Conservation (phyloP, 2,797 vertebrate genomes). For the Microctenopoma steveboyesi region DNA sequence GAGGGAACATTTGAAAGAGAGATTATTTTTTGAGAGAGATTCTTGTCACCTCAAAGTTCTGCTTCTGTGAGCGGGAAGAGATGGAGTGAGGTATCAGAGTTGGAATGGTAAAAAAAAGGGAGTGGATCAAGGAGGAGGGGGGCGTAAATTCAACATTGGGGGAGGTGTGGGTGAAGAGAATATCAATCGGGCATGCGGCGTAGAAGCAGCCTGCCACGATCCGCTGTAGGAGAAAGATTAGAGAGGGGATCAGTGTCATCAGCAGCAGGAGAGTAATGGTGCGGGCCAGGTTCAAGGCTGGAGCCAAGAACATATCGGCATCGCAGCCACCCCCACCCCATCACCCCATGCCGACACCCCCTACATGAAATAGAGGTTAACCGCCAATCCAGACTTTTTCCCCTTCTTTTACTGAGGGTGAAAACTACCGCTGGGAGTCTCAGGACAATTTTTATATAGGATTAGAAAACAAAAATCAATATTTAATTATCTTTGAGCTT, state of each 20-base stretch:
- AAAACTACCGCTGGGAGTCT: constrained; percentile 98
- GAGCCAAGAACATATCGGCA: constrained; percentile 83
- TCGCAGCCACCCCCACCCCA: constrained; percentile 69
- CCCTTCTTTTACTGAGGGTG: constrained; percentile 89
- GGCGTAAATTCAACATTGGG: constrained; percentile 73
- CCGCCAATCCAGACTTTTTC: constrained; percentile 84
- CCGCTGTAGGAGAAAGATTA: constrained; percentile 83
- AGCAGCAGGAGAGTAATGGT: constrained; percentile 84
- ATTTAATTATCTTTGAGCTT: constrained; percentile 99
- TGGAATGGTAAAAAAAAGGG: constrained; percentile 50
- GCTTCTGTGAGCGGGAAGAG: constrained; percentile 51
- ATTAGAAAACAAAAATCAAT: constrained; percentile 99
- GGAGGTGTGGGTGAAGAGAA: constrained; percentile 73
- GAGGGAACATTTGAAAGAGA: constrained; percentile 26
- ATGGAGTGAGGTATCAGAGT: constrained; percentile 60
- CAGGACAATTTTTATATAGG: constrained; percentile 99
- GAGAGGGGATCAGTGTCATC: constrained; percentile 85
- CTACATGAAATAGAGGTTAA: constrained; percentile 87
- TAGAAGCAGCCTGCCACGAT: constrained; percentile 74
- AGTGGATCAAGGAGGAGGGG: constrained; percentile 40
- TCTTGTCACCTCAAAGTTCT: constrained; percentile 61
- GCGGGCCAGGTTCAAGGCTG: constrained; percentile 85
- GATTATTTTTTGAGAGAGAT: constrained; percentile 13
- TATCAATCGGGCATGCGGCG: constrained; percentile 80
- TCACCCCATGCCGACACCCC: constrained; percentile 67